Percentiles rank a stretch among this genome's conserved stretches.
These are phyloP conservation scores for Cerceris rybyensis DNA, from an alignment of 2,888 invertebrate species.

Conservation along the genomic window DNA sequence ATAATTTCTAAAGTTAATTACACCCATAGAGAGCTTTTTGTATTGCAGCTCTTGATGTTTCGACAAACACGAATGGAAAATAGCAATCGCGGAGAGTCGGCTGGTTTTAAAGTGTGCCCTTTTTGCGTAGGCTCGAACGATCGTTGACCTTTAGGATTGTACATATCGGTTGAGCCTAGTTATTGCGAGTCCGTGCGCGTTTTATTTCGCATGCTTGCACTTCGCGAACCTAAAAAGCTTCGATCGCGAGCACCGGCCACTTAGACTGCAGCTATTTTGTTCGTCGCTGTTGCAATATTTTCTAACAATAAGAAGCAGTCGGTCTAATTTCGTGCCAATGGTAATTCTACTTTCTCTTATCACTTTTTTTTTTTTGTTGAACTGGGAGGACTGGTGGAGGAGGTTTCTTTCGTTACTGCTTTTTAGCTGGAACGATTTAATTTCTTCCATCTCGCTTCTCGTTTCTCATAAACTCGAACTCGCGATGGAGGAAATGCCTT, in stretches of 20 bases:
- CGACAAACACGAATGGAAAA: too few relatives aligned
- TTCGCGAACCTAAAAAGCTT: conserved; percentile 31
- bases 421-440: conserved; percentile 10
- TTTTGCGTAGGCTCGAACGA: conserved; percentile 45
- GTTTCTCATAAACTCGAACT: conserved; percentile 54
- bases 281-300: conserved; percentile 41
- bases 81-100: background rate
- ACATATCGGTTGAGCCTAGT: conserved; percentile 48
- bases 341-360: background rate
- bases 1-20: too few relatives aligned
- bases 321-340: conserved; percentile 43
- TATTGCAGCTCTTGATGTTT: too few relatives aligned
- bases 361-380: conserved; percentile 5
- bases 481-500: conserved; percentile 42
- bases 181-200: conserved; percentile 43
- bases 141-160: conserved; percentile 52
- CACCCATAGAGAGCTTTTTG: too few relatives aligned
- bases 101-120: conserved; percentile 24
- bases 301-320: conserved; percentile 56
- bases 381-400: too few relatives aligned
- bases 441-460: conserved; percentile 54
- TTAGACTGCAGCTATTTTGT: background rate
- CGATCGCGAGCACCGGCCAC: conserved; percentile 31
- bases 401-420: too few relatives aligned
- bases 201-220: conserved; percentile 45